Base-by-base conservation (phyloP, 2,888 invertebrate genomes). In the Eilema griseolum region DNA sequence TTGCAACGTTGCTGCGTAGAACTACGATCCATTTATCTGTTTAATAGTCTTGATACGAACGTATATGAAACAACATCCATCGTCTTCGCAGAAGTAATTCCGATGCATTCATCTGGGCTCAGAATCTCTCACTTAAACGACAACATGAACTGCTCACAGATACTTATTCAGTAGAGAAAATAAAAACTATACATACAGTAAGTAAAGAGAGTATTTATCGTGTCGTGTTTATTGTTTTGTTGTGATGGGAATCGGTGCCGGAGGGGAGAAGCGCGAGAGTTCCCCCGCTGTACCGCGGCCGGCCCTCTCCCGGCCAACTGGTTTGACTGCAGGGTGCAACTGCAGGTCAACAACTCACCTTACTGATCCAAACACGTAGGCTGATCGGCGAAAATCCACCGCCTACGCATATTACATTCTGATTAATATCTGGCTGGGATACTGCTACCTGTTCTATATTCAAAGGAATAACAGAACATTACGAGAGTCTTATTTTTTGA, bases 321-420 rank as follows among this genome's bases (percentile, higher is more conserved):
- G 94, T 94, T 93, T 93, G 87, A 87, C 89, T 85, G 86, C 88
- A 86, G 90, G 89, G 89, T 88, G 90, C 90, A 89, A 77, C 83
- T 87, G 86, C 92, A 86, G 92, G 92, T 93, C 93, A 92, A 89
- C 92, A 87, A 90, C 90, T 90, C 91, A 90, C 89, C 89, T 90
- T 85, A 87, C 82, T 88, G 90, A 90, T 89, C 90, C 89, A 88
- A 90, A 88, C 92, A 92, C 90, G 91, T 89, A 90, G 89, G 88
- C 85, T 85, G 90, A 92, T 92, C 91, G 87, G 90, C 92, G 87
- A 91, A 90, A 89, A 91, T 89, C 85, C 83, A 77, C 82, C 88
- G 82, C 89, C 90, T 86, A 90, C 90, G 86, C 86, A 80, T 83
- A 85, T 73, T 83, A 87, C 88, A 87, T 86, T 88, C 88, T 87